phyloP scores from a whole-genome alignment of 2,888 invertebrate species.

The Petrolisthes cinctipes region DNA sequence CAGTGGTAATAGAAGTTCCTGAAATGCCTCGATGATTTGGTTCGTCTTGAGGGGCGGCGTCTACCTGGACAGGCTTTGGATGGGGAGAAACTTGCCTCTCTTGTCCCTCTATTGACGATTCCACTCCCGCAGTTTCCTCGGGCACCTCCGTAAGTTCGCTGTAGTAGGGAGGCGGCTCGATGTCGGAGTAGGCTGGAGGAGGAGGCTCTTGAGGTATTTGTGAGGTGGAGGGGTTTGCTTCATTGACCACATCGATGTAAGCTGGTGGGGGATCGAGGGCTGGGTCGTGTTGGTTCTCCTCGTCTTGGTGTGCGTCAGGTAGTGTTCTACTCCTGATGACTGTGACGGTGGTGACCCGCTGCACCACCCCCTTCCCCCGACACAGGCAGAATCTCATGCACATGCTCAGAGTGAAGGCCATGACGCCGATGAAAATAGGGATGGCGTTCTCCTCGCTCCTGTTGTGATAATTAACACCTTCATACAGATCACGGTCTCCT shows the following conservation, averaged over 20 bases:
- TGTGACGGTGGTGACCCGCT: slow-evolving; percentile 28
- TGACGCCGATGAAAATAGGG: slow-evolving; percentile 26
- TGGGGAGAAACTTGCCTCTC: background rate
- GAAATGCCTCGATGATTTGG: background rate
- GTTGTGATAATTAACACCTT: background rate
- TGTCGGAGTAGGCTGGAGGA: slow-evolving; percentile 29
- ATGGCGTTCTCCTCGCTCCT: slow-evolving; percentile 18
- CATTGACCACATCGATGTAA: slow-evolving; percentile 22
- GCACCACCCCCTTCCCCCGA: slow-evolving; percentile 30
- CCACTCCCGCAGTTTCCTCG: background rate
- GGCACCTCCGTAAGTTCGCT: background rate
- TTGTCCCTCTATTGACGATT: background rate
- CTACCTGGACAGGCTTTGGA: background rate
- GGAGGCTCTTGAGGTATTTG: background rate
- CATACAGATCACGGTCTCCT: background rate
- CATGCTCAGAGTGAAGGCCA: slow-evolving; percentile 23
- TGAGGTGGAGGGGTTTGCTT: background rate
- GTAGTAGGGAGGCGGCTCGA: slow-evolving; percentile 17
- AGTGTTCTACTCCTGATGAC: slow-evolving; percentile 23
- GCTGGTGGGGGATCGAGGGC: slow-evolving; percentile 17
- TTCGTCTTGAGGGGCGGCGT: background rate
- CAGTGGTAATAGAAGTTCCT: slow-evolving; percentile 1
- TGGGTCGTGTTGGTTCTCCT: slow-evolving; percentile 3
- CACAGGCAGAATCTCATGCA: slow-evolving; percentile 32
- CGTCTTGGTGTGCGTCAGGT: background rate